Base-by-base conservation (phyloP, 1,140 invertebrate genomes). In the Kradibia gibbosae region DNA sequence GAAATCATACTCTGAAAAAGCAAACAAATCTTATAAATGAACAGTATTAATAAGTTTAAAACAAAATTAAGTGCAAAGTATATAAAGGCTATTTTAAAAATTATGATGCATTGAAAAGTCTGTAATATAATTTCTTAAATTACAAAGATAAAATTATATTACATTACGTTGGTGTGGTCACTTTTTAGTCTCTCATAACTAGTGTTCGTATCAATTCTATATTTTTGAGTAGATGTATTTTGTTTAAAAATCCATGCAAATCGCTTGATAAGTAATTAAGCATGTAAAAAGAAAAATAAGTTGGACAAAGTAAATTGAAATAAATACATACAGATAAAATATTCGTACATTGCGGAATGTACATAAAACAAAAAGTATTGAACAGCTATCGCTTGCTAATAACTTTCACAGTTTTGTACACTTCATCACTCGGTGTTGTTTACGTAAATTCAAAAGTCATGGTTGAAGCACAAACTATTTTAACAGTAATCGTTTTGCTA, bases 101-200 rank as follows among this genome's bases (percentile, higher is more conserved):
- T 72, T 72, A 72, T 45, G 34, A 42, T 50, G n/a, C 11, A 20
- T 28, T 25, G 45, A 5, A 48, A 45, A 28, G 13, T 72, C 15
- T 13, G n/a, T n/a, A 39, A 72, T 72, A 42, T 75, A 67, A 75
- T 81, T 75, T 45, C 48, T 28, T 55, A 31, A 71, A 80, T 80
- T 65, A 65, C 71, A 36, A 48, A 57, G 25, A 50, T 80, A 50
- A 34, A 72, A 71, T 80, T 72, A 57, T 70, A 60, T 60, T n/a
- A 80, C 0, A 57, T 57, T 62, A 60, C 55, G 78, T 73, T 55
- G 65, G 77, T 78, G 76, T 70, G 60, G 62, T n/a, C 31, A 67
- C 31, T 70, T 34, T 25, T 53, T 78, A 25, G 22, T 0, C 28
- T 28, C 74, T 28, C n/a, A 10, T 28, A 55, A 28, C 55, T 36